A percentile compares a stretch with the other conserved stretches of the same genome.
phyloP scores from a whole-genome alignment of 35 echinoderm and acorn worm genomes.

The Strongylocentrotus purpuratus region DNA sequence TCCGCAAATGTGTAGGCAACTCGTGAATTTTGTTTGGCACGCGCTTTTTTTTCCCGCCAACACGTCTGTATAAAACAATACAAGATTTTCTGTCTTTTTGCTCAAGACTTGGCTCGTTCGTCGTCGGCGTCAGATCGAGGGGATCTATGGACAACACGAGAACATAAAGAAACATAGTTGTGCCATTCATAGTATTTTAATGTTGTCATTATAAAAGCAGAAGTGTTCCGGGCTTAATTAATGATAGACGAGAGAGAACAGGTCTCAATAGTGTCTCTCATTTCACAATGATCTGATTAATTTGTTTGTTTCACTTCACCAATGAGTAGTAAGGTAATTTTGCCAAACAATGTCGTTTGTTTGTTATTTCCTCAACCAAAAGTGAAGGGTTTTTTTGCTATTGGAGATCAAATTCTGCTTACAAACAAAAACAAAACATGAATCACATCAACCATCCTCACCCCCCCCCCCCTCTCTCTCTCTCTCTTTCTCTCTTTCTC shows the following conservation, averaged over 20 bases:
- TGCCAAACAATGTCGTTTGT: background rate
- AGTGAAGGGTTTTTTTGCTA: too few relatives aligned
- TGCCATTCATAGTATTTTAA: background rate
- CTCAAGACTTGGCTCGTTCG: background rate
- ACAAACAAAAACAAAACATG: too few relatives aligned
- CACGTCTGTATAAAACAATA: background rate
- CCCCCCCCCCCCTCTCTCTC: background rate
- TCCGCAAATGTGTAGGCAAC: conserved; percentile 1
- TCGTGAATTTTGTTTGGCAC: background rate
- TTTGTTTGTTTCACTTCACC: too few relatives aligned
- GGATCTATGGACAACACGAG: background rate
- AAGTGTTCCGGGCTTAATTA: background rate
- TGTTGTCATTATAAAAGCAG: background rate
- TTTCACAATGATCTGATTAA: too few relatives aligned
- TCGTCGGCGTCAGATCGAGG: background rate
- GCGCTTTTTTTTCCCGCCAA: background rate
- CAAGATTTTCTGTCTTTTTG: background rate
- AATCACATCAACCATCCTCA: background rate
- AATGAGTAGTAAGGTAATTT: background rate
- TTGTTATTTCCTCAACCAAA: too few relatives aligned
- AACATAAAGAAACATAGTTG: background rate
- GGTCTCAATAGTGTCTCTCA: too few relatives aligned
- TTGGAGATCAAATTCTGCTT: too few relatives aligned
- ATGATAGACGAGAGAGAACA: too few relatives aligned
- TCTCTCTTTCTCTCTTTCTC: background rate